Conservation (phyloP, 2,888 invertebrate species). For the Neria commutata region DNA sequence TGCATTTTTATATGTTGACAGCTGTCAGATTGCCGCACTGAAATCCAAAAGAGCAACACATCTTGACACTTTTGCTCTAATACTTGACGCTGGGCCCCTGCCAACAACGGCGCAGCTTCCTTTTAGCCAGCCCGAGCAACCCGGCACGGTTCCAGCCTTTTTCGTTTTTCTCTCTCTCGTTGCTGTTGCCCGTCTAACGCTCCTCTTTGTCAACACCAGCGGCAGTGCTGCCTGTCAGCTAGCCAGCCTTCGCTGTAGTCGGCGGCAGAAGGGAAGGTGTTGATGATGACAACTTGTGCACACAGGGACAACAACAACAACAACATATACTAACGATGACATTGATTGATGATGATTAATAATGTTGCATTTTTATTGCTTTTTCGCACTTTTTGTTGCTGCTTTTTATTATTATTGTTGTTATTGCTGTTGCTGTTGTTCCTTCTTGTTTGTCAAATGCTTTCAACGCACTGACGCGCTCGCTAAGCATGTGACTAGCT, state of each 20-base stretch:
- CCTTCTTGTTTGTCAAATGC: slow-evolving; percentile 36
- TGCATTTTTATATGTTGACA: slow-evolving; percentile 2
- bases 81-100: too few species aligned
- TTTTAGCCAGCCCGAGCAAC: too few species aligned
- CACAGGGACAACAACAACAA: slow-evolving; percentile 21
- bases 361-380: slow-evolving; percentile 61
- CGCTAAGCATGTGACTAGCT: neutral
- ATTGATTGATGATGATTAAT: slow-evolving; percentile 63
- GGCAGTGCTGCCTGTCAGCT: neutral
- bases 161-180: neutral
- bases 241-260: slow-evolving; percentile 13
- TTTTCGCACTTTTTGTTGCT: slow-evolving; percentile 37
- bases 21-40: neutral
- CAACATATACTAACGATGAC: slow-evolving; percentile 43
- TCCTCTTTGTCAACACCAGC: neutral
- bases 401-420: neutral
- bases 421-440: neutral
- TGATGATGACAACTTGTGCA: slow-evolving; percentile 36
- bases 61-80: too few species aligned
- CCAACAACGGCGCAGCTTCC: too few species aligned
- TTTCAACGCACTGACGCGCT: neutral
- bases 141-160: too few species aligned
- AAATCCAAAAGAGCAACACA: too few species aligned
- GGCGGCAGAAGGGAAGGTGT: slow-evolving; percentile 31
- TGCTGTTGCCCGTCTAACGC: neutral